These are phyloP conservation scores for Tillus elongatus DNA, from an alignment of 2,888 invertebrate species.

Conservation along the genomic window DNA sequence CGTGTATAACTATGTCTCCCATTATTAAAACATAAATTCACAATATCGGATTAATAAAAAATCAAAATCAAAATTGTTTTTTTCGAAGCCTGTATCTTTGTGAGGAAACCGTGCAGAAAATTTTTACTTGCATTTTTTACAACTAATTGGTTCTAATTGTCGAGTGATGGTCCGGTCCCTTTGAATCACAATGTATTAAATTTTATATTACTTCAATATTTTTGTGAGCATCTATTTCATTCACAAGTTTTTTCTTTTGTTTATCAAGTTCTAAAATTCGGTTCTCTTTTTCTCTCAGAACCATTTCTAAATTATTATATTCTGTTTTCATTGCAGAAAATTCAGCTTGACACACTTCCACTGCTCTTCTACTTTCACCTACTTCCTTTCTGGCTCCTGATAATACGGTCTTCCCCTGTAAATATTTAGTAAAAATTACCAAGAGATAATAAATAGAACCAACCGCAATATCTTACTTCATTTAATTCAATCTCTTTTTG, in stretches of 20 bases:
- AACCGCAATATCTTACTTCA: conserved; percentile 44
- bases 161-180: too few species aligned
- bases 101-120: too few species aligned
- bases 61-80: too few species aligned
- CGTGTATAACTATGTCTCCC: too few species aligned
- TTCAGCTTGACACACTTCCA: conserved; percentile 43
- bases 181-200: conserved; percentile 1
- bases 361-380: conserved; percentile 43
- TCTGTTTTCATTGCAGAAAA: conserved; percentile 32
- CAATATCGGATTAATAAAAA: too few species aligned
- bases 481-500: conserved; percentile 49
- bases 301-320: conserved; percentile 26
- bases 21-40: too few species aligned
- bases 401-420: conserved; percentile 33
- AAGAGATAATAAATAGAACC: conserved; percentile 5
- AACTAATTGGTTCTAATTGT: too few species aligned
- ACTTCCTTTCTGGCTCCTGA: conserved; percentile 34
- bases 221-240: conserved; percentile 33
- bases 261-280: conserved; percentile 26
- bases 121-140: too few species aligned
- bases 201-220: conserved; percentile 33
- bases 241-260: conserved; percentile 34
- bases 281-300: conserved; percentile 27
- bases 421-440: conserved; percentile 17
- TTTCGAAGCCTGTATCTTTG: too few species aligned